A percentile compares a stretch with the other conserved stretches of the same genome.
Conservation (phyloP, 2,113 vertebrate species). For the Ellobius talpinus region DNA sequence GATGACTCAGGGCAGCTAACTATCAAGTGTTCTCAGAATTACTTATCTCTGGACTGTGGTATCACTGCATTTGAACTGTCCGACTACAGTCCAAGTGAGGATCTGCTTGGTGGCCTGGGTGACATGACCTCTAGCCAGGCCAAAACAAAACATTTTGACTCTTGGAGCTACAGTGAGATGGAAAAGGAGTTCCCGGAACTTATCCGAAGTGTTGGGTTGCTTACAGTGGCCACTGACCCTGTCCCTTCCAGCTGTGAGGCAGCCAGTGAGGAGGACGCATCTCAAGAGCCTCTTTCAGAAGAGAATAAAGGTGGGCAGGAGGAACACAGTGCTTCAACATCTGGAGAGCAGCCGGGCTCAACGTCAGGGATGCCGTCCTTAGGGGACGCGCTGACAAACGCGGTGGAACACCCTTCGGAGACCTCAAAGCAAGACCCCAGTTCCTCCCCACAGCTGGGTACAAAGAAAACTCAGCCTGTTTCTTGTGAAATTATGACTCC, state of each 20-base stretch:
- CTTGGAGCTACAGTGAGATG: slow-evolving; percentile 89
- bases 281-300: slow-evolving; percentile 65
- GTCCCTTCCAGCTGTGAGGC: slow-evolving; percentile 82
- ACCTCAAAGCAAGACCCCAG: slow-evolving; percentile 68
- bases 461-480: slow-evolving; percentile 78
- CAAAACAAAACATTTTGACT: slow-evolving; percentile 88
- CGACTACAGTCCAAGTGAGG: slow-evolving; percentile 97
- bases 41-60: slow-evolving; percentile 98
- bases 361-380: background rate
- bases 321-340: slow-evolving; percentile 31
- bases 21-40: slow-evolving; percentile 98
- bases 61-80: slow-evolving; percentile 98
- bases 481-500: slow-evolving; percentile 88
- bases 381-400: background rate
- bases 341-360: slow-evolving; percentile 33
- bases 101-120: slow-evolving; percentile 87
- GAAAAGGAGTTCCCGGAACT: slow-evolving; percentile 92
- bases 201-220: slow-evolving; percentile 91
- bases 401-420: slow-evolving; percentile 41
- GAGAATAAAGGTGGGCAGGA: slow-evolving; percentile 73
- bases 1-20: slow-evolving; percentile 98
- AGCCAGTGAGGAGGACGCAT: slow-evolving; percentile 80
- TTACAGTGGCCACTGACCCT: slow-evolving; percentile 88
- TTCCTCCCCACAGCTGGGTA: slow-evolving; percentile 77
- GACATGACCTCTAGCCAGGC: slow-evolving; percentile 83